These are phyloP conservation scores for Decapterus maruadsi DNA, from an alignment of 2,797 vertebrate species.

Conservation along the genomic window DNA sequence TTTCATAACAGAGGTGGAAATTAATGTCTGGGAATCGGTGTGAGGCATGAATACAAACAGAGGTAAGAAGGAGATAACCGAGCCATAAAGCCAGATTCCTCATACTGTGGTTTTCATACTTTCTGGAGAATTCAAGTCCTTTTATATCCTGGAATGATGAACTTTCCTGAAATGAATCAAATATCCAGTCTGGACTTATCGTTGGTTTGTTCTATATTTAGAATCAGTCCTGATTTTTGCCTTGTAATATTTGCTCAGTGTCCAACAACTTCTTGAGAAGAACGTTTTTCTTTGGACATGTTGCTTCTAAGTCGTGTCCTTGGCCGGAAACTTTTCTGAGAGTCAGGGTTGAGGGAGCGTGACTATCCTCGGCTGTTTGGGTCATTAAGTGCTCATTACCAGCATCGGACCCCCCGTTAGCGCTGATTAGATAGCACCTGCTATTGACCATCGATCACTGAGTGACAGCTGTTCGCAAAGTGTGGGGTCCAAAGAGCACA, in stretches of 20 bases:
- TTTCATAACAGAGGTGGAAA: constrained; percentile 26
- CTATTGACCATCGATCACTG: constrained; percentile 61
- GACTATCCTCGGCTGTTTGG: not conserved
- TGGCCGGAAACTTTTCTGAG: not conserved
- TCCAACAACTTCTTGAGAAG: not conserved
- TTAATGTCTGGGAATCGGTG: constrained; percentile 39
- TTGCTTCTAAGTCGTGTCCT: not conserved
- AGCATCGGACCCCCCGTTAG: constrained; percentile 11
- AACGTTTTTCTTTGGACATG: not conserved
- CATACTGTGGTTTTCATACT: not conserved
- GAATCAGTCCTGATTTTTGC: not conserved
- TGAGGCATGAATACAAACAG: not conserved
- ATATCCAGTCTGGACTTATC: not conserved
- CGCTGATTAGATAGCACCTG: constrained; percentile 73
- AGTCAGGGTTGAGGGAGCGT: not conserved
- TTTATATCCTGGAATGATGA: not conserved
- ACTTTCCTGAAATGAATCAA: not conserved
- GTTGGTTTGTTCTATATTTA: not conserved
- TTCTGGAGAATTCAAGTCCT: not conserved
- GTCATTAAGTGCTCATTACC: constrained; percentile 67
- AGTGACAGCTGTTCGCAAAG: constrained; percentile 29
- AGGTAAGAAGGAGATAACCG: not conserved
- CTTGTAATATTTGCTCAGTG: not conserved
- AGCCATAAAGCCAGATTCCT: not conserved
- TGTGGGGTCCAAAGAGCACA: constrained; percentile 61